Percentiles rank a stretch among this genome's conserved stretches.
phyloP scores from a whole-genome alignment of 2,888 invertebrate genomes.

The Unio pictorum region DNA sequence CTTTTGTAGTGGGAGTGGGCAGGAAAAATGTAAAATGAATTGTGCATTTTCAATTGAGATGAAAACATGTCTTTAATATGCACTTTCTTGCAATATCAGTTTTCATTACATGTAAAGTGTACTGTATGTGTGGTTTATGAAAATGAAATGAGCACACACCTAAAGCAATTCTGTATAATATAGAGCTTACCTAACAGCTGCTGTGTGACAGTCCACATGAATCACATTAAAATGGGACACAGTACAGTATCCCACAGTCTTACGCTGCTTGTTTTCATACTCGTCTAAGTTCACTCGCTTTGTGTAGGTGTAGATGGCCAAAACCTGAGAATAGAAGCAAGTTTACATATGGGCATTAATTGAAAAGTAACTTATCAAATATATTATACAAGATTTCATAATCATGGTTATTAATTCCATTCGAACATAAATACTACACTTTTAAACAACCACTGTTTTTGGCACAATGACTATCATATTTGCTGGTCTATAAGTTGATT shows the following conservation, averaged over 20 bases:
- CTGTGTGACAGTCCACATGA: slow-evolving; percentile 98
- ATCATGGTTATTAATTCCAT: too few relatives aligned
- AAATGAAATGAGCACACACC: not conserved
- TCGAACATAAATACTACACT: too few relatives aligned
- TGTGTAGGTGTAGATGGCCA: slow-evolving; percentile 97
- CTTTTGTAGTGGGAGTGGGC: too few relatives aligned
- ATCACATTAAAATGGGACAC: slow-evolving; percentile 99
- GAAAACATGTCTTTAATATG: too few relatives aligned
- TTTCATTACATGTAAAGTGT: too few relatives aligned
- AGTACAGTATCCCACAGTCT: slow-evolving; percentile 87
- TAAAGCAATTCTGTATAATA: not conserved
- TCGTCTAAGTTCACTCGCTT: slow-evolving; percentile 95
- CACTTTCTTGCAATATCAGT: too few relatives aligned
- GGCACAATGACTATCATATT: too few relatives aligned
- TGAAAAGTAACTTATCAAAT: not conserved
- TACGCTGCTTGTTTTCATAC: slow-evolving; percentile 89
- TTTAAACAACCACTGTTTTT: too few relatives aligned
- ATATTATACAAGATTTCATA: too few relatives aligned
- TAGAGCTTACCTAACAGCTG: slow-evolving; percentile 84
- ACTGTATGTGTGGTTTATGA: not conserved
- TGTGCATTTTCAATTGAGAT: too few relatives aligned
- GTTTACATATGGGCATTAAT: not conserved
- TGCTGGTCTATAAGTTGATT: too few relatives aligned
- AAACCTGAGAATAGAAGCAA: slow-evolving; percentile 78
- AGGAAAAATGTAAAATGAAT: too few relatives aligned